Evolutionary conservation across 2,888 invertebrate genomes (phyloP), one percentile per base, ranked within the genome.

Genomic region (Stenolophus ochropezus): DNA sequence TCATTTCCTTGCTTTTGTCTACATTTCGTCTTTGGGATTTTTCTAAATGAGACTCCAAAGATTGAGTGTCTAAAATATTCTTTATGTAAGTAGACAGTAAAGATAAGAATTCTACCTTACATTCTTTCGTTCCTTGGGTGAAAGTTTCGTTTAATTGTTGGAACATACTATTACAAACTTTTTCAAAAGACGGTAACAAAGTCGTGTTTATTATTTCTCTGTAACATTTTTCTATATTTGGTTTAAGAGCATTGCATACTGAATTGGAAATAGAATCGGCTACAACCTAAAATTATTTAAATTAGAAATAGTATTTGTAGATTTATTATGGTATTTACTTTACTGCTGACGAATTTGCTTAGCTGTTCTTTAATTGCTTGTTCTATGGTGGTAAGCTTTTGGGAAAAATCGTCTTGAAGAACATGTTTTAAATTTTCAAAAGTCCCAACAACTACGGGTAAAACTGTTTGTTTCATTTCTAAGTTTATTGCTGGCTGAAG

Each of bases 131-230:
- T 77, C 98, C 98, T 84, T 92, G 92, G 75, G 94, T 93, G 90
- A 98, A 98, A 16, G 95, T 93, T 74, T 96, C 95, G 88, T 97
- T 97, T 81, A 98, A 92, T 89, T 98, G 98, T 61, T 93, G 92
- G 88, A 98, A 97, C 92, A 98, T 95, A 87, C 93, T 93, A 86
- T 94, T 94, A 85, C 96, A 96, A 79, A 96, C 93, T 87, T 94
- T 94, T 88, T 98, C 97, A 91, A 97, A 95, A 33, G 94, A 93
- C 1, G 98, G 98, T 86, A 97, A 91, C 61, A 97, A 91, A 83
- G 93, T 92, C 84, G 93, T 93, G 58, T 93, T 91, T 87, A 97
- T 93, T 23, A 95, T 93, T 78, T 96, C 94, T 83, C 94, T 93
- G 88, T 97, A 96, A 11, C 94, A 93, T 14, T 92, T 91, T 85